Percentiles rank a stretch among this genome's conserved stretches.
phyloP scores from a whole-genome alignment of 2,797 vertebrate species.

The Molossus alvarezi region DNA sequence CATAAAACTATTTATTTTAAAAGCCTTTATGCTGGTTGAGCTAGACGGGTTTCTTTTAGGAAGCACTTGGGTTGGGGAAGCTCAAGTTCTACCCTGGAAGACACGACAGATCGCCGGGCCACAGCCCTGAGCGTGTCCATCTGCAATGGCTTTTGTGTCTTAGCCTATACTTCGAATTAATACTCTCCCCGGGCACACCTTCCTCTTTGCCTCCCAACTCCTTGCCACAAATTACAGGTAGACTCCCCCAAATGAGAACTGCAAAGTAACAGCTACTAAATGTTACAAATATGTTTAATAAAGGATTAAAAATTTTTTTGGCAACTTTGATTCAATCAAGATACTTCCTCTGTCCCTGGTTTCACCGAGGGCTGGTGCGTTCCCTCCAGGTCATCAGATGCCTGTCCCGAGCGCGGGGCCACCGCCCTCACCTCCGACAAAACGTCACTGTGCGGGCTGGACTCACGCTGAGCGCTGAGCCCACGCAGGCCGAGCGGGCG shows the following conservation, averaged over 20 bases:
- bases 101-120: neutral
- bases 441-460: neutral
- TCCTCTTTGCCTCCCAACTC: neutral
- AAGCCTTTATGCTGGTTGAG: conserved; percentile 29
- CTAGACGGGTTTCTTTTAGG: neutral
- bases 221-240: neutral
- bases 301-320: neutral
- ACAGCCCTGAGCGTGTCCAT: neutral
- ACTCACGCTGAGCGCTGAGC: fast-evolving
- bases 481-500: too few species aligned
- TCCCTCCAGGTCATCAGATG: neutral
- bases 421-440: neutral
- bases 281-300: conserved; percentile 26
- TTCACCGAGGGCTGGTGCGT: fast-evolving
- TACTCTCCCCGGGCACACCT: neutral
- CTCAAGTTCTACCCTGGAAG: neutral
- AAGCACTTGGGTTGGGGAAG: neutral
- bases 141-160: neutral
- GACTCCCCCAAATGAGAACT: neutral
- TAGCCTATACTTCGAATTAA: neutral
- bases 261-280: conserved; percentile 47
- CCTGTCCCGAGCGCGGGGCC: neutral
- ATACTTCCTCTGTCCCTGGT: neutral
- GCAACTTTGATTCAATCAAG: conserved; percentile 47
- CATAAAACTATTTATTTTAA: conserved; percentile 20